Base-by-base conservation (phyloP, 2,113 vertebrate species). In the Catagonus wagneri region DNA sequence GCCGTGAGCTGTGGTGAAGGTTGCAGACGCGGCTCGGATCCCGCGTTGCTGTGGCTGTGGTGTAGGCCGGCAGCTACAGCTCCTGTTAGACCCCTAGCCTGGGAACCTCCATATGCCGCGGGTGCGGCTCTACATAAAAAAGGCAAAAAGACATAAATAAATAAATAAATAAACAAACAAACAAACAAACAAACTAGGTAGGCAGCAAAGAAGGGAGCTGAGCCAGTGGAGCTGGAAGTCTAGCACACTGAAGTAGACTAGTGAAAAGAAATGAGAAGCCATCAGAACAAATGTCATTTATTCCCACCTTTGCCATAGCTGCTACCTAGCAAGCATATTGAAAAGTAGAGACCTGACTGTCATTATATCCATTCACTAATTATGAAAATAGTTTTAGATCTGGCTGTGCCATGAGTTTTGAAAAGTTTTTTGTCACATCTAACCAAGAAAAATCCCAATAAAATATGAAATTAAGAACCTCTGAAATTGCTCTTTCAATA, bases 141-240 rank as follows among this genome's bases (percentile, higher is more conserved):
- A n/a, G n/a, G n/a, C n/a, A n/a, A n/a, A n/a, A n/a, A n/a, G n/a
- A n/a, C n/a, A n/a, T n/a, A n/a, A n/a, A n/a, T n/a, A n/a, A n/a
- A n/a, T n/a, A n/a, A n/a, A n/a, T n/a, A n/a, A n/a, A n/a, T n/a
- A n/a, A n/a, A n/a, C n/a, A n/a, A n/a, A n/a, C n/a, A n/a, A n/a
- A n/a, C n/a, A n/a, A n/a, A n/a, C n/a, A n/a, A n/a, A n/a, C n/a
- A 34, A 92, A 95, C 20, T 76, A 69, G 78, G 29, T 68, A 87
- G 36, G 50, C 34, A 92, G 71, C 72, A 94, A 92, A 63, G 27
- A 74, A 83, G 15, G 54, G n/a, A 83, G 71, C 65, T 56, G 65
- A 95, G 13, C 56, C 19, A 27, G 22, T 56, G 10, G 34, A 32
- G 16, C 69, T 52, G 7, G 22, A 32, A 72, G 29, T 93, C 25